A percentile compares a stretch with the other conserved stretches of the same genome.
phyloP scores from a whole-genome alignment of 2,888 invertebrate species.

The Uropetala carovei region DNA sequence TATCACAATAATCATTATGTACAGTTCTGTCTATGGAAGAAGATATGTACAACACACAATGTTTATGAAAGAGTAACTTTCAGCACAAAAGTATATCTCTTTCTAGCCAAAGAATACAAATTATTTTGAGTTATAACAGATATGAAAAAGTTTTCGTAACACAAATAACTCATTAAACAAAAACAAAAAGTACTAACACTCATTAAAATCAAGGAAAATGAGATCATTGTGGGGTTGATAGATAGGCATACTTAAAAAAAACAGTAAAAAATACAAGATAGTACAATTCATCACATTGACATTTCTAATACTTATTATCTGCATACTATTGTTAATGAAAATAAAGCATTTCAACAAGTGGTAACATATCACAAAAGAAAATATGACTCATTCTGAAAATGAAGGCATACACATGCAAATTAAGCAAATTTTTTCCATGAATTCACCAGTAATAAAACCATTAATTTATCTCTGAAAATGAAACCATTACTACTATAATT shows the following conservation, averaged over 20 bases:
- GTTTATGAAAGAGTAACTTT: slow-evolving; percentile 5
- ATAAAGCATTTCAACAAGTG: not conserved
- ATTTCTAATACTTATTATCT: not conserved
- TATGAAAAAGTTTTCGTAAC: not conserved
- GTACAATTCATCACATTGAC: slow-evolving; percentile 30
- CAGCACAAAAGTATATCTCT: not conserved
- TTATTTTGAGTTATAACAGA: not conserved
- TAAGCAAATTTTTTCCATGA: not conserved
- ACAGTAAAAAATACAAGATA: slow-evolving; percentile 25
- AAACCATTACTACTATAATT: not conserved
- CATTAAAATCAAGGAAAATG: slow-evolving; percentile 18
- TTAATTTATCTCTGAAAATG: not conserved
- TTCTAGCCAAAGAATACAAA: not conserved
- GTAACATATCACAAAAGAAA: slow-evolving; percentile 56
- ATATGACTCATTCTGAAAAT: not conserved
- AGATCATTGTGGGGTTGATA: slow-evolving; percentile 32
- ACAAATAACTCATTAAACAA: not conserved
- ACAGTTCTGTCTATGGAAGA: slow-evolving; percentile 54
- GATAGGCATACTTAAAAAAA: not conserved
- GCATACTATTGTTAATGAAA: slow-evolving; percentile 34
- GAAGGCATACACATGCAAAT: slow-evolving; percentile 1
- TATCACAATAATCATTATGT: slow-evolving; percentile 54
- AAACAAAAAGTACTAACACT: slow-evolving; percentile 1
- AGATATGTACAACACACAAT: slow-evolving; percentile 41
- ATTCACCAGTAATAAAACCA: not conserved